phyloP scores from a whole-genome alignment of 2,113 vertebrate species.

The Esox niger region DNA sequence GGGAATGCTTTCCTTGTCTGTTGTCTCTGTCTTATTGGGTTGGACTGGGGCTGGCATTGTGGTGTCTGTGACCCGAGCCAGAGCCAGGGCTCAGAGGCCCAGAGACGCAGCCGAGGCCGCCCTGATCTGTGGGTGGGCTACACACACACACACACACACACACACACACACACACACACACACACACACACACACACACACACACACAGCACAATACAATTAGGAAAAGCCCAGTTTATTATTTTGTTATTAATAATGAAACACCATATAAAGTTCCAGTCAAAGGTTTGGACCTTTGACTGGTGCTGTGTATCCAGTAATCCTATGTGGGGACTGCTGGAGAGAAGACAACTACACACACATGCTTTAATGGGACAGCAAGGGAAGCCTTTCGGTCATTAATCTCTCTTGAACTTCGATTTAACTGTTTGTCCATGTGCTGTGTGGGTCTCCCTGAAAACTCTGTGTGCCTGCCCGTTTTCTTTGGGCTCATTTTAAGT shows the following conservation, averaged over 20 bases:
- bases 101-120: slow-evolving; percentile 29
- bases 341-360: neutral
- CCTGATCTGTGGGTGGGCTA: slow-evolving; percentile 60
- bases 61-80: slow-evolving; percentile 37
- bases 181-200: slow-evolving; percentile 14
- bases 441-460: neutral
- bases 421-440: neutral
- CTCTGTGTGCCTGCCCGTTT: slow-evolving; percentile 12
- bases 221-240: slow-evolving; percentile 32
- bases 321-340: neutral
- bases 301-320: too few species aligned
- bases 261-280: slow-evolving; percentile 42
- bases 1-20: neutral
- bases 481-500: neutral
- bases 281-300: too few species aligned
- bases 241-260: slow-evolving; percentile 35
- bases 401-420: neutral
- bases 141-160: neutral
- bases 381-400: neutral
- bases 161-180: slow-evolving; percentile 16
- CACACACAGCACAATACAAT: slow-evolving; percentile 5
- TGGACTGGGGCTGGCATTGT: slow-evolving; percentile 3
- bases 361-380: neutral
- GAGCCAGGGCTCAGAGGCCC: slow-evolving; percentile 42
- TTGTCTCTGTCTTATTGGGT: neutral